A percentile compares a stretch with the other conserved stretches of the same genome.
Conservation (phyloP, 2,888 invertebrate species). For the Cryptus armator region DNA sequence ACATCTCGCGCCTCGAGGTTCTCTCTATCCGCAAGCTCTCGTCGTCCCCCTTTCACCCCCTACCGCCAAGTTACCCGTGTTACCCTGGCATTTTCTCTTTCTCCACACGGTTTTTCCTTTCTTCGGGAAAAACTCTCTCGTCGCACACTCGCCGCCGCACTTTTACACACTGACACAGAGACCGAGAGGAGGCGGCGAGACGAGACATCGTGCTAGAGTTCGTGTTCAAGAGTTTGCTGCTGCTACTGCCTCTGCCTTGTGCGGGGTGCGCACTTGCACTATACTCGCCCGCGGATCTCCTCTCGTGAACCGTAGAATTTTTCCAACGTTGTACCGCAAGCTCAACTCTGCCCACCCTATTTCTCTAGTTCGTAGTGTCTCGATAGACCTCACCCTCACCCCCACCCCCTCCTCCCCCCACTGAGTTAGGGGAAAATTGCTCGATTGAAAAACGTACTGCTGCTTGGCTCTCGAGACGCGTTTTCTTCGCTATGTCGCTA, state of each 20-base stretch:
- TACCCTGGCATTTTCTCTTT: slow-evolving; percentile 7
- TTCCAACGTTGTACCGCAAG: slow-evolving; percentile 11
- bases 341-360: background rate
- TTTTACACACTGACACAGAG: slow-evolving; percentile 31
- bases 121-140: slow-evolving; percentile 23
- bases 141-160: slow-evolving; percentile 20
- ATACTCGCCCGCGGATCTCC: slow-evolving; percentile 29
- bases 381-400: background rate
- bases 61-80: slow-evolving; percentile 4
- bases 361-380: slow-evolving; percentile 4
- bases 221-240: slow-evolving; percentile 53
- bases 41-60: background rate
- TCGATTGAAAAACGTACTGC: slow-evolving; percentile 43
- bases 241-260: slow-evolving; percentile 26
- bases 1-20: slow-evolving; percentile 35
- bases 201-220: slow-evolving; percentile 37
- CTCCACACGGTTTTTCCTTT: slow-evolving; percentile 3
- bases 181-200: slow-evolving; percentile 13
- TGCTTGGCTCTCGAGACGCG: slow-evolving; percentile 48
- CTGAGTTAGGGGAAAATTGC: slow-evolving; percentile 34
- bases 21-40: slow-evolving; percentile 39
- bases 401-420: no score
- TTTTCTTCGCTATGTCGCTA: slow-evolving; percentile 36
- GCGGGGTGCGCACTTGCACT: background rate
- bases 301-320: slow-evolving; percentile 19